Base-by-base conservation (phyloP, 2,888 invertebrate genomes). In the Pyrochroa serraticornis region DNA sequence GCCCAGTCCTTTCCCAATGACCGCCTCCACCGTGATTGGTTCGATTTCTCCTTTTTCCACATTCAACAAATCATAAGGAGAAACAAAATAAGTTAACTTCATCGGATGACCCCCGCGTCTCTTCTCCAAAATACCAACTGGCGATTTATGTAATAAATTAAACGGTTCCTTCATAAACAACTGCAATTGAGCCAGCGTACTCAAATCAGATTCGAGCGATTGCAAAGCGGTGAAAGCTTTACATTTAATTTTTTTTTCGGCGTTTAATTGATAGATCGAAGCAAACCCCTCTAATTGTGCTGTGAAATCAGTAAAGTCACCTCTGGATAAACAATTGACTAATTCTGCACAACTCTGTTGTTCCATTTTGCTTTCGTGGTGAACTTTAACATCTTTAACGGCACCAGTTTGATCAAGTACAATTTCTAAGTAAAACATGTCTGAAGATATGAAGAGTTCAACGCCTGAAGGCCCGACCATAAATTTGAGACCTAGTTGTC, bases 371-470 rank as follows among this genome's bases (percentile, higher is more conserved):
- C 93, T 93, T 79, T 95, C 95, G 77, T 96, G 95, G 77, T 95
- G 93, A 53, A 97, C 89, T 77, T 88, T 88, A 0, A 96, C 95
- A 83, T 96, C 96, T 74, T 91, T 90, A 0, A 97, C 90, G 32
- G 87, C 85, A 14, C 95, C 96, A 35, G 85, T 87, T 2, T 89
- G 83, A 73, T 96, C 95, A 50, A 97, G 83, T 49, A 93, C 82
- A 70, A 97, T 91, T 82, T 97, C 95, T 68, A 97, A 84, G 78
- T 93, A 95, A 79, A 97, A 97, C 95, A 96, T 95, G 75, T 97
- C 97, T 0, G 95, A 95, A 36, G 93, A 95, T 77, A 97, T 95
- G 75, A 95, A 95, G 60, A 93, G 84, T 73, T 91, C 90, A 3
- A 88, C 88, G 39, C 90, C 90, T 44, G 90, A 88, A 57, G 89